Evolutionary conservation across 1,140 invertebrate genomes (phyloP).

Genomic region (Helicorthomorpha holstii): DNA sequence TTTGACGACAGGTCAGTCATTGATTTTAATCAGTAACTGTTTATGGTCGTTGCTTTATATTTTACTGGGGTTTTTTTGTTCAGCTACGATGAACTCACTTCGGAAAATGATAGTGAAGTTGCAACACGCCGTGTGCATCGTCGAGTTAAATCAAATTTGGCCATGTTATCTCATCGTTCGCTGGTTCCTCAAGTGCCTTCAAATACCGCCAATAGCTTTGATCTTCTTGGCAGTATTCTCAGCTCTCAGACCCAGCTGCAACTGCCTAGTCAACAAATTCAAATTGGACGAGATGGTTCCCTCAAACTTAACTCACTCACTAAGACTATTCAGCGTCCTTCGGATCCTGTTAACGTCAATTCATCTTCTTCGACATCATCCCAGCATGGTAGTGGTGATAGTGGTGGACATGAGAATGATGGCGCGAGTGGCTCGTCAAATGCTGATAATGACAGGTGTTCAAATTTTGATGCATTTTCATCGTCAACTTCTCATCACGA

Average conservation of each 20-base stretch:
- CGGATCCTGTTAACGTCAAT: background rate
- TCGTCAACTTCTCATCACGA: too few relatives aligned
- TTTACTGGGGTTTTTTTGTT: too few relatives aligned
- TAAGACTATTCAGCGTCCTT: background rate
- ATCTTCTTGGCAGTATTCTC: slow-evolving; percentile 55
- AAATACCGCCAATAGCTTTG: slow-evolving; percentile 17
- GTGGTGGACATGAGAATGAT: background rate
- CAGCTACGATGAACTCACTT: slow-evolving; percentile 15
- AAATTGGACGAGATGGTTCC: background rate
- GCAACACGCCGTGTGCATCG: slow-evolving; percentile 9
- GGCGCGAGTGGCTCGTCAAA: background rate
- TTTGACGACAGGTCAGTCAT: slow-evolving; percentile 8
- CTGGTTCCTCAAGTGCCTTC: background rate
- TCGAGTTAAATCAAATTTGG: background rate
- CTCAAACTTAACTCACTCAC: background rate
- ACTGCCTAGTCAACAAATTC: slow-evolving; percentile 36
- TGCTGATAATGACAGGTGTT: background rate
- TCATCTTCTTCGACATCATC: background rate
- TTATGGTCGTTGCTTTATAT: too few relatives aligned
- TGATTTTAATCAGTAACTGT: too few relatives aligned
- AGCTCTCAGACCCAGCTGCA: slow-evolving; percentile 53
- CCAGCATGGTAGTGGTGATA: background rate
- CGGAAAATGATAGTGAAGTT: slow-evolving; percentile 17
- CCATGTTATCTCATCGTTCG: background rate
- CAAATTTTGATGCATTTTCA: background rate